Base-by-base conservation (phyloP, 2,888 invertebrate genomes). In the Galerucella nymphaeae region DNA sequence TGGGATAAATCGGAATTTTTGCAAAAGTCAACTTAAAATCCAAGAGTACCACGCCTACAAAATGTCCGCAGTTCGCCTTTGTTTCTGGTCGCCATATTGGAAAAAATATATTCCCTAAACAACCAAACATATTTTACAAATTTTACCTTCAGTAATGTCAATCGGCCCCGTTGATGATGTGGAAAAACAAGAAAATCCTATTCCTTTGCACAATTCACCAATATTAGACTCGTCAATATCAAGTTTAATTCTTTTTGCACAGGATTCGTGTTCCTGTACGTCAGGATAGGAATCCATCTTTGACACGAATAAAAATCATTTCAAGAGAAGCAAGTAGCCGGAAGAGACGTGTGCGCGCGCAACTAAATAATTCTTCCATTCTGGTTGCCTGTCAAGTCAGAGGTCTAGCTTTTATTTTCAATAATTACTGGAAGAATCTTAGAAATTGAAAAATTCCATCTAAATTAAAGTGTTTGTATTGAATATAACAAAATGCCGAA, bases 401-500 rank as follows among this genome's bases (percentile, higher is more conserved):
- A 66, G 75, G 80, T 75, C 78, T 71, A 77, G 75, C 76, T 72
- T 75, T 75, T 78, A 76, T 76, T 75, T 70, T 63, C 45, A 68
- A 68, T 38, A 63, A 64, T 73, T 65, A 66, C 76, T 73, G 69
- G 70, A 66, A 74, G 70, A 74, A 69, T 76, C 64, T 69, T 74
- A 73, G 70, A 75, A 79, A 72, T 70, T n/a, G 55, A 2, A 45
- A 74, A 71, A 62, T 66, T 67, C 4, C 20, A 58, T 45, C 68
- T 70, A 78, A 76, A 77, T 78, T 75, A 58, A 67, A 77, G 77
- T 75, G 72, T 11, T 64, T 65, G 53, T 70, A 63, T 61, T 63
- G 50, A 78, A 68, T 71, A 55, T 68, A 73, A 77, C 80, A 86
- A 78, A 76, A 90, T 90, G 90, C 90, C 90, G 85, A 90, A 90